These are phyloP conservation scores for Andrena camellia DNA, from an alignment of 2,888 invertebrate species.

Conservation along the genomic window DNA sequence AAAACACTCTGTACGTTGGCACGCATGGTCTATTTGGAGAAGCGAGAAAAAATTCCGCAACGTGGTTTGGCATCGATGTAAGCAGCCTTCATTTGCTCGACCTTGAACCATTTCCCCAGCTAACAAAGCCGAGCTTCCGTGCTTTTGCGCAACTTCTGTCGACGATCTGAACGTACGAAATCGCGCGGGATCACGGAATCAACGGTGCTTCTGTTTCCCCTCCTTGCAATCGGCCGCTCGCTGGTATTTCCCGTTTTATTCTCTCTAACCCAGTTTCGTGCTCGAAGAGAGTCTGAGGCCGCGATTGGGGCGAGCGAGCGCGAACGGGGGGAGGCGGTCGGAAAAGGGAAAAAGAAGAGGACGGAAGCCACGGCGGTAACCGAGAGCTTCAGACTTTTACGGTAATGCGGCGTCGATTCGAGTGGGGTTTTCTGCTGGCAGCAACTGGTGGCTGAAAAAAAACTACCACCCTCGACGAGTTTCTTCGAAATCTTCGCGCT, in stretches of 20 bases:
- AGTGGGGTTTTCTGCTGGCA: conserved; percentile 70
- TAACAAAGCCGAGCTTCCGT: conserved; percentile 43
- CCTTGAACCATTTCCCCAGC: conserved; percentile 66
- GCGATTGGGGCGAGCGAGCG: conserved; percentile 15
- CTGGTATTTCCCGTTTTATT: conserved; percentile 67
- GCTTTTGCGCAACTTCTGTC: conserved; percentile 42
- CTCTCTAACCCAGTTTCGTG: conserved; percentile 70
- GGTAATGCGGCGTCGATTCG: conserved; percentile 70
- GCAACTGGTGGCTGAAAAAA: conserved; percentile 73
- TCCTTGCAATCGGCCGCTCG: conserved; percentile 64
- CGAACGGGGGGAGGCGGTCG: conserved; percentile 38
- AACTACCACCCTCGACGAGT: conserved; percentile 57
- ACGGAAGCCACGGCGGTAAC: conserved; percentile 55
- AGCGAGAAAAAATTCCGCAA: not conserved
- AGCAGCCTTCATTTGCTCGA: conserved; percentile 48
- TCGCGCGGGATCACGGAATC: conserved; percentile 50
- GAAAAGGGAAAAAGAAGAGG: conserved; percentile 59
- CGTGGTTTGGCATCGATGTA: conserved; percentile 14
- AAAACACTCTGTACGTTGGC: no score
- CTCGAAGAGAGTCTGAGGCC: conserved; percentile 50
- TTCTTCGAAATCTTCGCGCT: conserved; percentile 67
- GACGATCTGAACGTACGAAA: conserved; percentile 34
- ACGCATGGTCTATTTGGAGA: not conserved
- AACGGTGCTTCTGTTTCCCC: conserved; percentile 44
- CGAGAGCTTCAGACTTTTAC: conserved; percentile 73